Conservation (phyloP, 2,888 invertebrate species). For the Oligia fasciuncula region DNA sequence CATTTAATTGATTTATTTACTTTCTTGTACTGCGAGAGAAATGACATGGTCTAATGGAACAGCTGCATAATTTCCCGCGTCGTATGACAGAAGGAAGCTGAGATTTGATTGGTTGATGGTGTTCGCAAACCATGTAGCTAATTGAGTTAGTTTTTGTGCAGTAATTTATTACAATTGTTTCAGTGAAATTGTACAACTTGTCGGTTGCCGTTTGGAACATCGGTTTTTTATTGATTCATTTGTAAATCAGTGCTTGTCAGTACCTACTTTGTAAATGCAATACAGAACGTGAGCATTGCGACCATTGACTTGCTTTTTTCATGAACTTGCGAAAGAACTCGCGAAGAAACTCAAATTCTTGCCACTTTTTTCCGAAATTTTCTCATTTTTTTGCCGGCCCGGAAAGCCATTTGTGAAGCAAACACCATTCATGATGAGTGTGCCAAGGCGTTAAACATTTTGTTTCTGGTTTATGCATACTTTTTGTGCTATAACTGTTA, state of each 20-base stretch:
- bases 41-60: constrained; percentile 56
- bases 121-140: constrained; percentile 46
- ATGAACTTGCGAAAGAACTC: constrained; percentile 7
- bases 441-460: constrained; percentile 61
- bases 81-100: constrained; percentile 54
- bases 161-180: constrained; percentile 38
- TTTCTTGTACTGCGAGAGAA: constrained; percentile 47
- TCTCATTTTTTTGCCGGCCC: constrained; percentile 16
- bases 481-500: constrained; percentile 77
- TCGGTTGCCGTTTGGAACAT: neutral
- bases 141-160: constrained; percentile 51
- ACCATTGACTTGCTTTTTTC: constrained; percentile 30
- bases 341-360: neutral
- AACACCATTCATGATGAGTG: constrained; percentile 57
- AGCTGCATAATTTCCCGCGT: constrained; percentile 57
- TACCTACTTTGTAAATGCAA: constrained; percentile 3
- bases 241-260: constrained; percentile 20
- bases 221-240: constrained; percentile 30
- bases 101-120: constrained; percentile 47
- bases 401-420: constrained; percentile 36
- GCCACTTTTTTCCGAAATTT: neutral
- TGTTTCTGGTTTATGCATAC: constrained; percentile 67
- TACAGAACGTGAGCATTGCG: constrained; percentile 37
- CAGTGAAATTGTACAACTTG: constrained; percentile 27
- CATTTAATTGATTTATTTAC: constrained; percentile 63